phyloP scores from a whole-genome alignment of 2,888 invertebrate species.

The Cheilosia soror region DNA sequence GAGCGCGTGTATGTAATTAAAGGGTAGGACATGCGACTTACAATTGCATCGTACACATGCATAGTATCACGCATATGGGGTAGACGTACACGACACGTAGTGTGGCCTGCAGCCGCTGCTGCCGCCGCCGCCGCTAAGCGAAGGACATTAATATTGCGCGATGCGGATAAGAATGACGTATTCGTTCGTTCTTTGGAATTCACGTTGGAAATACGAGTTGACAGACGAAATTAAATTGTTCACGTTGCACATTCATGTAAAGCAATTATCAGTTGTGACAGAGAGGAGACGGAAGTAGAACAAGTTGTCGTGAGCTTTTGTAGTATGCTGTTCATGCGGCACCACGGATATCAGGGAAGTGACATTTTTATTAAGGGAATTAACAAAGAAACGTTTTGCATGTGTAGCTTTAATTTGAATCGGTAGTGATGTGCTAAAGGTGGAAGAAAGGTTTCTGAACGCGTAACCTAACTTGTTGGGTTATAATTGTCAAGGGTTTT shows the following conservation, averaged over 20 bases:
- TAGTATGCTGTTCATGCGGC: slow-evolving; percentile 7
- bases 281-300: background rate
- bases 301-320: background rate
- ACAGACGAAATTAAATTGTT: slow-evolving; percentile 73
- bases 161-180: slow-evolving; percentile 71
- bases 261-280: slow-evolving; percentile 50
- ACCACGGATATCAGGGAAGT: slow-evolving; percentile 23
- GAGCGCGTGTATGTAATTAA: slow-evolving; percentile 51
- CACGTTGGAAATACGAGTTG: slow-evolving; percentile 59
- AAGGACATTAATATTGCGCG: slow-evolving; percentile 65
- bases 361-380: slow-evolving; percentile 58
- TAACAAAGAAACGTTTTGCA: slow-evolving; percentile 49
- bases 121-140: slow-evolving; percentile 29
- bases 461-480: background rate
- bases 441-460: background rate
- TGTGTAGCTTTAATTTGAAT: slow-evolving; percentile 44
- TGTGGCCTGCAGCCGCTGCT: too few relatives aligned
- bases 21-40: slow-evolving; percentile 40
- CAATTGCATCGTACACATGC: slow-evolving; percentile 18
- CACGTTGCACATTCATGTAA: slow-evolving; percentile 56
- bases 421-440: background rate
- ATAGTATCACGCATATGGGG: background rate
- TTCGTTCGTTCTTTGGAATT: slow-evolving; percentile 58
- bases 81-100: background rate
- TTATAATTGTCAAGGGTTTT: slow-evolving; percentile 9